phyloP scores from a whole-genome alignment of 2,113 vertebrate genomes.

The Mobula birostris region DNA sequence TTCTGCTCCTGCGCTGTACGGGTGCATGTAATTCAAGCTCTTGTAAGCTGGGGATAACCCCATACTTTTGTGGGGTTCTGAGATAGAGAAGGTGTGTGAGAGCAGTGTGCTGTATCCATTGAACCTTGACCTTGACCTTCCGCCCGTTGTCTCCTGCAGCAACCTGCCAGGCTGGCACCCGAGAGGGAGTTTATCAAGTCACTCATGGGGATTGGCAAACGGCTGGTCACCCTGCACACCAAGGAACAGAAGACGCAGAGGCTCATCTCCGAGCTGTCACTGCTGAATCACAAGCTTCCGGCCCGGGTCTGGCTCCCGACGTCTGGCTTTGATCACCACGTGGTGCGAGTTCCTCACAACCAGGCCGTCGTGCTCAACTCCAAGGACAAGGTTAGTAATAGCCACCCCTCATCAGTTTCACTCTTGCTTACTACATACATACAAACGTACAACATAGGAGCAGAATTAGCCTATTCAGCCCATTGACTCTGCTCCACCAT shows the following conservation, averaged over 20 bases:
- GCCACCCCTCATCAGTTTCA: too few species aligned
- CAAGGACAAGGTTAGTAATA: slow-evolving; percentile 77
- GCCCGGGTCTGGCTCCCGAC: slow-evolving; percentile 87
- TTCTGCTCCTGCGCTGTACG: too few species aligned
- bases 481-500: too few species aligned
- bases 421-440: too few species aligned
- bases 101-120: too few species aligned
- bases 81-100: too few species aligned
- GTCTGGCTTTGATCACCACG: slow-evolving; percentile 79
- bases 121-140: background rate
- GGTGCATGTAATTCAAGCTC: too few species aligned
- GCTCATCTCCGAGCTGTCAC: slow-evolving; percentile 82
- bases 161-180: slow-evolving; percentile 81
- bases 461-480: too few species aligned
- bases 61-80: too few species aligned
- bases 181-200: slow-evolving; percentile 93
- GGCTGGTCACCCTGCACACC: slow-evolving; percentile 84
- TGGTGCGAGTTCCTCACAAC: slow-evolving; percentile 83
- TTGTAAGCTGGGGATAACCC: too few species aligned
- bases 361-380: slow-evolving; percentile 93
- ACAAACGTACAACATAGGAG: too few species aligned
- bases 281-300: slow-evolving; percentile 92
- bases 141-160: background rate
- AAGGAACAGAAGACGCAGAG: slow-evolving; percentile 93
- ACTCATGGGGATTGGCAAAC: slow-evolving; percentile 85